Percentiles rank a stretch among this genome's conserved stretches.
These are phyloP conservation scores for Sebastes nivosus DNA, from an alignment of 2,797 vertebrate species.

Conservation along the genomic window DNA sequence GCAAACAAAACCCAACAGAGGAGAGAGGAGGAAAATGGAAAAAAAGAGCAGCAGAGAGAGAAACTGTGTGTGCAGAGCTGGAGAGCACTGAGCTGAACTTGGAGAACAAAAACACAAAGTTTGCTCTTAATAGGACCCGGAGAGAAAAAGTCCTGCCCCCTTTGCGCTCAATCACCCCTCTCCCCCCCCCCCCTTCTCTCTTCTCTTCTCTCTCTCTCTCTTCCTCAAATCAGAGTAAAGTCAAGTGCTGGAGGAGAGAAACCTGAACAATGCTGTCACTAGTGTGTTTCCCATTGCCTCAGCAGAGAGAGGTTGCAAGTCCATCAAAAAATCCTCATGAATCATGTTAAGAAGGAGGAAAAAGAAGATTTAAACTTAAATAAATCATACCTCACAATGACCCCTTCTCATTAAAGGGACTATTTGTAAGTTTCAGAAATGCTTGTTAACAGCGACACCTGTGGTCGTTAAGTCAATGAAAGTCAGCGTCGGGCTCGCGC, in stretches of 20 bases:
- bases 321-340: background rate
- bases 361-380: background rate
- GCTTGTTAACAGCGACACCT: no score
- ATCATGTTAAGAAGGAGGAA: background rate
- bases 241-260: slow-evolving; percentile 72
- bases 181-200: slow-evolving; percentile 43
- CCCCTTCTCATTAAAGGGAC: no score
- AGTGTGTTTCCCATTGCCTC: slow-evolving; percentile 30
- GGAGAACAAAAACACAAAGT: slow-evolving; percentile 87
- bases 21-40: background rate
- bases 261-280: slow-evolving; percentile 53
- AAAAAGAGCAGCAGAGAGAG: slow-evolving; percentile 27
- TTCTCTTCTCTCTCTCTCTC: slow-evolving; percentile 16
- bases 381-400: background rate
- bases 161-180: slow-evolving; percentile 78
- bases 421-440: no score
- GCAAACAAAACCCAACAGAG: slow-evolving; percentile 55
- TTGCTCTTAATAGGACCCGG: slow-evolving; percentile 84
- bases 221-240: slow-evolving; percentile 62
- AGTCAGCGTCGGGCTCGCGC: no score
- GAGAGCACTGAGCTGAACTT: slow-evolving; percentile 79
- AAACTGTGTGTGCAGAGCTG: slow-evolving; percentile 38
- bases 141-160: slow-evolving; percentile 83
- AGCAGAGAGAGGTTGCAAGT: slow-evolving; percentile 4
- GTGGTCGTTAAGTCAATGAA: no score